Base-by-base conservation (phyloP, 2,113 vertebrate species). In the Ceyx margarethae region DNA sequence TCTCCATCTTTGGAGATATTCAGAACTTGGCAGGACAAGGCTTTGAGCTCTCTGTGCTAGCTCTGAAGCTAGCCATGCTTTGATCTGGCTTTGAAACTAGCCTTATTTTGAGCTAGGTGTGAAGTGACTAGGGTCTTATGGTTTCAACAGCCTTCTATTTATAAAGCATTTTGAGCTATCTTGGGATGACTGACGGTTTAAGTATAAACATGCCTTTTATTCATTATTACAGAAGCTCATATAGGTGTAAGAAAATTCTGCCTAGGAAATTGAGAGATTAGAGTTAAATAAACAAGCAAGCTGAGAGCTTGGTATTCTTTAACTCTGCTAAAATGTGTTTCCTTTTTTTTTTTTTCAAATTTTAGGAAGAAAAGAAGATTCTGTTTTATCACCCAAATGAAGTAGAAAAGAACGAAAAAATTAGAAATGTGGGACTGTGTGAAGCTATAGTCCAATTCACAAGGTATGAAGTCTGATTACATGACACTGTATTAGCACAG, bases 371-470 rank as follows among this genome's bases (percentile, higher is more conserved):
- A 98, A 99, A 99, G 96, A 99, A 99, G 97, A 99, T 99, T 96
- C 98, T 99, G 79, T 99, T 99, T 97, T 99, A 99, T 97, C 98
- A 99, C 87, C 99, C 99, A 56, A 99, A 98, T 95, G 99, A 99
- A 93, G 98, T 98, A 60, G 99, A 99, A 97, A 99, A 99, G 96
- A 99, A 99, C 91, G 99, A 99, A 96, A 99, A 99, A 97, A 99
- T 99, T 87, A 98, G 99, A 87, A 99, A 99, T 85, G 99, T 99
- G 68, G 99, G 99, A 53, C 98, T 99, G 7, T 99, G 99, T 97
- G 99, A 99, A 97, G 99, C 99, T 77, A 99, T 99, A 83, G 99
- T 99, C 61, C 99, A 99, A 72, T 99, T 99, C 95, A 99, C 99
- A 15, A 99, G 99, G 99, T 99, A 97, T 18, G 57, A 50, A 33